Evolutionary conservation across 2,888 invertebrate species (phyloP).

Genomic region (Maniola hyperantus): DNA sequence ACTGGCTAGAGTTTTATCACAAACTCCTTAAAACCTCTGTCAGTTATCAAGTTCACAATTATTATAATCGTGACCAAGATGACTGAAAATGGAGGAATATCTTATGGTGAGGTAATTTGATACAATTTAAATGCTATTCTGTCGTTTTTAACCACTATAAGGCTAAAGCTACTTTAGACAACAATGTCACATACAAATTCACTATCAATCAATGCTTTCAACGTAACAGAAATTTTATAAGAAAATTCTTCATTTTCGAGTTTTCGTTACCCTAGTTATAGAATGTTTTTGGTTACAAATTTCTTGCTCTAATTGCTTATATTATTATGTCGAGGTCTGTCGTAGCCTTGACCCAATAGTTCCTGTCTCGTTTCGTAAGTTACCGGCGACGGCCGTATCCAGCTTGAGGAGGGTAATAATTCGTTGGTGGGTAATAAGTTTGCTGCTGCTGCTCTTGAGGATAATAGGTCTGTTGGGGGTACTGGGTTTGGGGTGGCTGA

Average conservation of each 20-base stretch:
- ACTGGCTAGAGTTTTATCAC: slow-evolving; percentile 45
- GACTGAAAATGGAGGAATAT: slow-evolving; percentile 47
- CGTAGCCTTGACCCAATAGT: background rate
- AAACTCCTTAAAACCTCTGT: slow-evolving; percentile 36
- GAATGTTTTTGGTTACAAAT: background rate
- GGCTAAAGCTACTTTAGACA: slow-evolving; percentile 8
- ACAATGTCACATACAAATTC: background rate
- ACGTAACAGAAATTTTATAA: background rate
- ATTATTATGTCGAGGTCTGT: background rate
- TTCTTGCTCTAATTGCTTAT: background rate
- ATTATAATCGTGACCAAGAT: slow-evolving; percentile 69
- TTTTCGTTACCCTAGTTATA: background rate
- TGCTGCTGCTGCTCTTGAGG: slow-evolving; percentile 40
- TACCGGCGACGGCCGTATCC: slow-evolving; percentile 27
- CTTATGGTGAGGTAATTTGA: slow-evolving; percentile 35
- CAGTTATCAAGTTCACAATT: slow-evolving; percentile 74
- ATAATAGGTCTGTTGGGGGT: slow-evolving; percentile 44
- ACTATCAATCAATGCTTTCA: background rate
- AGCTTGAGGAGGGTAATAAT: slow-evolving; percentile 44
- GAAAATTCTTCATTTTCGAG: background rate
- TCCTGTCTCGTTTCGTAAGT: background rate
- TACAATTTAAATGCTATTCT: slow-evolving; percentile 18
- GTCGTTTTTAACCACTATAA: slow-evolving; percentile 3
- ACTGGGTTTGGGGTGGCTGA: slow-evolving; percentile 33
- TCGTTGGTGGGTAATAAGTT: slow-evolving; percentile 36